phyloP scores from a whole-genome alignment of 2,797 vertebrate species.

The Tokudaia muenninki region DNA sequence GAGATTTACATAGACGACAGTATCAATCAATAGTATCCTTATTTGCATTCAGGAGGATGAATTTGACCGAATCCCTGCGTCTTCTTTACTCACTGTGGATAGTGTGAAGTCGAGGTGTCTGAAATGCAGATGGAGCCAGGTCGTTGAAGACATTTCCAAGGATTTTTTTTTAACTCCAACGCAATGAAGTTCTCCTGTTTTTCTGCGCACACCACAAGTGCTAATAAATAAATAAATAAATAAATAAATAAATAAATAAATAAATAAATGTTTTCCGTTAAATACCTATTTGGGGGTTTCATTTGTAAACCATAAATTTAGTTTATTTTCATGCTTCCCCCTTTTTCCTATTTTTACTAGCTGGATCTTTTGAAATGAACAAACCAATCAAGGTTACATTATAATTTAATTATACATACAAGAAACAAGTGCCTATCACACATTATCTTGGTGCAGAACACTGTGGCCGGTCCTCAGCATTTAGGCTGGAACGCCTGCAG shows the following conservation, averaged over 20 bases:
- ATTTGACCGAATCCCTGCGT: slow-evolving; percentile 62
- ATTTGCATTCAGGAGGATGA: slow-evolving; percentile 68
- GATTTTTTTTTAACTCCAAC: slow-evolving; percentile 35
- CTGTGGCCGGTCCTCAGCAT: neutral
- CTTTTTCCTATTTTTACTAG: neutral
- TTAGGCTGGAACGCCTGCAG: neutral
- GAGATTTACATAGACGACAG: slow-evolving; percentile 24
- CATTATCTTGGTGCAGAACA: slow-evolving; percentile 14
- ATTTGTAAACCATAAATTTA: slow-evolving; percentile 47
- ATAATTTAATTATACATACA: slow-evolving; percentile 39
- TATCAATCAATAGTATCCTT: slow-evolving; percentile 55
- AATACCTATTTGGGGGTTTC: slow-evolving; percentile 54
- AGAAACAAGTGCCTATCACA: slow-evolving; percentile 45
- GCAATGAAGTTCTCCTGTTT: neutral
- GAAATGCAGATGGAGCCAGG: slow-evolving; percentile 66
- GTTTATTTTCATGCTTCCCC: slow-evolving; percentile 36
- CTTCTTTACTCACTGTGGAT: slow-evolving; percentile 57
- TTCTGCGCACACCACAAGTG: slow-evolving; percentile 47
- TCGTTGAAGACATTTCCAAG: slow-evolving; percentile 65
- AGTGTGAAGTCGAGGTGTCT: slow-evolving; percentile 54
- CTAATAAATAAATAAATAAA: slow-evolving; percentile 30
- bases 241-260: slow-evolving; percentile 49
- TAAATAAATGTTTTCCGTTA: neutral
- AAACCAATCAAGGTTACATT: slow-evolving; percentile 46
- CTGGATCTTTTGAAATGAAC: slow-evolving; percentile 39